Evolutionary conservation across 1,140 invertebrate genomes (phyloP), one percentile per base, ranked within the genome.

Genomic region (Aphidius gifuensis): DNA sequence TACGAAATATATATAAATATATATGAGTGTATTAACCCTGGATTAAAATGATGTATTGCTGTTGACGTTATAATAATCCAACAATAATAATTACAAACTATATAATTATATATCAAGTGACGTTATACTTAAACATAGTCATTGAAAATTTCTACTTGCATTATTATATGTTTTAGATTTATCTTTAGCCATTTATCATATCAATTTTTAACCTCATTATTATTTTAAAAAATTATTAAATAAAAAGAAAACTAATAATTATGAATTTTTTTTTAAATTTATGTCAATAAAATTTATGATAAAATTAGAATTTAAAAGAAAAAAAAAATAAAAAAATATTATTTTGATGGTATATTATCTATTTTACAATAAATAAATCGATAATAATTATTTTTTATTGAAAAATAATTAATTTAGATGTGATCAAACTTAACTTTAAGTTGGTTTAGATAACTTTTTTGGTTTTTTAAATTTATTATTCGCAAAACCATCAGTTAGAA

Each of bases 1-100:
- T 16, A 16, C 16, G 16, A 16, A 16, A 16, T 16, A 16, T 16
- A 16, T 16, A 16, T 16, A 16, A 16, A 16, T 16, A 16, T 16
- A 16, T 16, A 16, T 16, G 23, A 32, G 23, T 32, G 23, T 32
- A 32, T 32, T 32, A 32, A 32, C 23, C 4, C 23, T 32, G 4
- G 23, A 32, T 32, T 32, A 32, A 32, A 32, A 54, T 74, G 75
- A 79, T 77, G 68, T 75, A 78, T 77, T 69, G 68, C 72, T 60
- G 64, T 64, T 73, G 75, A 79, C 73, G 71, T 73, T 72, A 74
- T 74, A 74, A 78, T 77, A 75, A 75, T 73, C 70, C 69, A 62
- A 66, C 71, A 72, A 64, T 74, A 79, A 78, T 80, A 78, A 76
- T 71, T 66, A 67, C 57, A 61, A 50, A 45, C 16, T 16, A 16